A percentile compares a stretch with the other conserved stretches of the same genome.
Evolutionary conservation across 2,797 vertebrate genomes (phyloP).

Genomic region (Sparidentex hasta): DNA sequence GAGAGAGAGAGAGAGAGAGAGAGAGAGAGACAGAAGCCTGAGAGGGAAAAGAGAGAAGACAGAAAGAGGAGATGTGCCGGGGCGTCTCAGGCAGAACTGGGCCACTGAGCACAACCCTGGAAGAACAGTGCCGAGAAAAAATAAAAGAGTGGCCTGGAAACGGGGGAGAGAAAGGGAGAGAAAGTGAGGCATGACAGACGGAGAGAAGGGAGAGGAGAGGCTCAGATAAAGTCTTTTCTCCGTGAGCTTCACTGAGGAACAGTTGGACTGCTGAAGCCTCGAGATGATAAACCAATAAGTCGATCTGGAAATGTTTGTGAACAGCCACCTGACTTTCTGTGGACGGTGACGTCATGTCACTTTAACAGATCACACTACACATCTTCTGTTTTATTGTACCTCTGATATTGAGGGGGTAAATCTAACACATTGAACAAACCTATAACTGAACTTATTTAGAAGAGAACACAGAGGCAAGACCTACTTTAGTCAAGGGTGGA

Average conservation of each 20-base stretch:
- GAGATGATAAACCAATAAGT: constrained; percentile 49
- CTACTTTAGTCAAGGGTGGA: not conserved
- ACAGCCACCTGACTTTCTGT: constrained; percentile 26
- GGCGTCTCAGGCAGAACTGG: constrained; percentile 76
- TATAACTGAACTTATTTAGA: not conserved
- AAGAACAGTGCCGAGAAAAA: constrained; percentile 59
- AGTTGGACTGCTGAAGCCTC: constrained; percentile 55
- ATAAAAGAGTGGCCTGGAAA: constrained; percentile 73
- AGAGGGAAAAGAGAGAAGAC: constrained; percentile 37
- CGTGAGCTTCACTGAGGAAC: constrained; percentile 53
- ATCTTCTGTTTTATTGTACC: not conserved
- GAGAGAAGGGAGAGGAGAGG: constrained; percentile 51
- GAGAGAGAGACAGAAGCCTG: constrained; percentile 23
- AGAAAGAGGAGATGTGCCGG: constrained; percentile 57
- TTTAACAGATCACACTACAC: not conserved
- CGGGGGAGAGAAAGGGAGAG: constrained; percentile 17
- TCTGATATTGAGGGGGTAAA: not conserved
- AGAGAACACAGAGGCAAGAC: not conserved
- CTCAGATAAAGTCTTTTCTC: constrained; percentile 54
- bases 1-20: constrained; percentile 16
- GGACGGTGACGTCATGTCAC: constrained; percentile 8
- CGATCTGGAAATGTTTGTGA: constrained; percentile 52
- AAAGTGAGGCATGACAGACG: constrained; percentile 63
- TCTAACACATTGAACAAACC: not conserved
- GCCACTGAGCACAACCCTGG: constrained; percentile 76